phyloP scores from a whole-genome alignment of 2,888 invertebrate genomes.

The Eupithecia subfuscata region DNA sequence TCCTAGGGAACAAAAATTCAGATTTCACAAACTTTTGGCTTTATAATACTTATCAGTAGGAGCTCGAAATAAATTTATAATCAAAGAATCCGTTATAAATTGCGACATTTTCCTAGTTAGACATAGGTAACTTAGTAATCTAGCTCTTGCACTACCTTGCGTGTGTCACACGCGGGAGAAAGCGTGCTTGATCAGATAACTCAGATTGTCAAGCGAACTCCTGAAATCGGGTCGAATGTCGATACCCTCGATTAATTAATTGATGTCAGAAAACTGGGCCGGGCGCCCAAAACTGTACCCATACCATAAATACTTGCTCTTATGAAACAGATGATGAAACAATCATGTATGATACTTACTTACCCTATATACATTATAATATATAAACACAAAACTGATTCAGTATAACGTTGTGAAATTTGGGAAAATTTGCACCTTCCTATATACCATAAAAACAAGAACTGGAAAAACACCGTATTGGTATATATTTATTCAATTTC shows the following conservation, averaged over 20 bases:
- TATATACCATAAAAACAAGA: background rate
- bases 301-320: slow-evolving; percentile 53
- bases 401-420: background rate
- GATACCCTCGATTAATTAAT: slow-evolving; percentile 83
- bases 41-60: no score
- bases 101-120: background rate
- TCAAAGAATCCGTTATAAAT: background rate
- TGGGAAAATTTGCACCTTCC: background rate
- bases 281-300: slow-evolving; percentile 65
- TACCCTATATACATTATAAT: background rate
- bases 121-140: slow-evolving; percentile 6
- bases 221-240: slow-evolving; percentile 84
- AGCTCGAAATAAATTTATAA: background rate
- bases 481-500: background rate
- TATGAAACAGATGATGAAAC: slow-evolving; percentile 60
- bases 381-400: no score
- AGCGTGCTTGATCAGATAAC: slow-evolving; percentile 84
- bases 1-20: no score
- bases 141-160: slow-evolving; percentile 26
- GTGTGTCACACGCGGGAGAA: slow-evolving; percentile 75
- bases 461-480: background rate
- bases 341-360: background rate
- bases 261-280: slow-evolving; percentile 80
- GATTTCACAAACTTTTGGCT: no score
- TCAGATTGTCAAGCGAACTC: slow-evolving; percentile 83